Conservation (phyloP, 1,140 invertebrate genomes). For the Ostrea denselamellosa region DNA sequence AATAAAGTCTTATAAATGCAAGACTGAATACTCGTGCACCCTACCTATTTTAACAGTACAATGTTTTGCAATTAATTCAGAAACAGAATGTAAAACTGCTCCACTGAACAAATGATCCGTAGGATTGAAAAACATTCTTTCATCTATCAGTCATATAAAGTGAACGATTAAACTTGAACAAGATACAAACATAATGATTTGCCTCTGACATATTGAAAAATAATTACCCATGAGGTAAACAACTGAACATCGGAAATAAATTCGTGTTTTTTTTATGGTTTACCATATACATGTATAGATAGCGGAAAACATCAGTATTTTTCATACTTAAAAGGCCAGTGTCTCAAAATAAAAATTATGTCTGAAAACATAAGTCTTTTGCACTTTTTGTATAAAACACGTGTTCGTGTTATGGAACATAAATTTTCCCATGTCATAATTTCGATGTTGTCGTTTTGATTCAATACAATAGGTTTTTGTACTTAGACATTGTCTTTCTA, state of each 20-base stretch:
- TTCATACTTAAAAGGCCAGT: not conserved
- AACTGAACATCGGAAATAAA: not conserved
- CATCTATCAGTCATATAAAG: not conserved
- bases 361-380: not conserved
- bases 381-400: not conserved
- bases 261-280: not conserved
- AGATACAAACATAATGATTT: not conserved
- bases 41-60: constrained; percentile 17
- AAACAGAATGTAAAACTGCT: not conserved
- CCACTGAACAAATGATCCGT: not conserved
- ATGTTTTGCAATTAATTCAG: not conserved
- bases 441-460: too few species aligned
- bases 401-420: not conserved
- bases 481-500: too few species aligned
- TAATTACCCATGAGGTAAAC: constrained; percentile 11
- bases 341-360: not conserved
- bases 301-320: not conserved
- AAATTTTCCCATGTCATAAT: too few species aligned
- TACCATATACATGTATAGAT: not conserved
- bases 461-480: too few species aligned
- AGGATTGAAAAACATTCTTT: not conserved
- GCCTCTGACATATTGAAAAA: not conserved
- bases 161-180: not conserved
- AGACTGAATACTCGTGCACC: not conserved
- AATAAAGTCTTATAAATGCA: too few species aligned